A percentile compares a stretch with the other conserved stretches of the same genome.
Evolutionary conservation across 30 jellyfish, hydroid and myxozoan genomes (phyloP).

Genomic region (Aurelia sp.): DNA sequence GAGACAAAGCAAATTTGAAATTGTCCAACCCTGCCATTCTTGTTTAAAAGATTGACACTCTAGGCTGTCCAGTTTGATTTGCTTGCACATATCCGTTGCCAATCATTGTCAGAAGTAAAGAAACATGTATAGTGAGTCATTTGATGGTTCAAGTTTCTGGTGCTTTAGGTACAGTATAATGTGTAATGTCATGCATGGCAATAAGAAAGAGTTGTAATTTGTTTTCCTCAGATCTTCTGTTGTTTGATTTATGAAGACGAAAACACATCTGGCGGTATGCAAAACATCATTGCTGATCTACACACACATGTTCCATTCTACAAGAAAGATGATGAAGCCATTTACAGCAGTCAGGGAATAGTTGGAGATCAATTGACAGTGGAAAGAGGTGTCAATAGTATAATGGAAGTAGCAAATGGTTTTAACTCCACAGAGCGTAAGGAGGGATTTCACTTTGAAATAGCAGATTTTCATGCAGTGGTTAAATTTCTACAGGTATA

Average conservation of each 20-base stretch:
- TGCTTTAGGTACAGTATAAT: background rate
- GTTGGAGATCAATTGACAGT: slow-evolving; percentile 38
- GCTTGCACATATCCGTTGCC: too few relatives aligned
- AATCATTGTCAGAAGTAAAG: too few relatives aligned
- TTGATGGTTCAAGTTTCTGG: too few relatives aligned
- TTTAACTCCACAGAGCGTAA: slow-evolving; percentile 19
- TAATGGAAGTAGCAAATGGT: slow-evolving; percentile 41
- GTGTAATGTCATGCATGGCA: too few relatives aligned
- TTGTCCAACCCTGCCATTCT: too few relatives aligned
- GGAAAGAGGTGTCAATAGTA: slow-evolving; percentile 14
- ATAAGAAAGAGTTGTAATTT: background rate
- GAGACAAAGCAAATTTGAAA: too few relatives aligned
- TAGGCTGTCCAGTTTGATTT: too few relatives aligned
- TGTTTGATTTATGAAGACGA: slow-evolving; percentile 35
- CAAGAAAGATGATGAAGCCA: background rate
- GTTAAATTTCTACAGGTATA: slow-evolving; percentile 23
- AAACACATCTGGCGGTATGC: slow-evolving; percentile 17
- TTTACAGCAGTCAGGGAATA: slow-evolving; percentile 15
- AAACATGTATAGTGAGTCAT: too few relatives aligned
- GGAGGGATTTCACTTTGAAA: slow-evolving; percentile 27
- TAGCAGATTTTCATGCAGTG: slow-evolving; percentile 20
- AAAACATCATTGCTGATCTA: slow-evolving; percentile 5
- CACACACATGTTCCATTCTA: slow-evolving; percentile 28
- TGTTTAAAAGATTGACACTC: too few relatives aligned
- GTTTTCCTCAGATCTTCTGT: slow-evolving; percentile 20